phyloP scores from a whole-genome alignment of 2,113 vertebrate genomes.

The Saccopteryx leptura region DNA sequence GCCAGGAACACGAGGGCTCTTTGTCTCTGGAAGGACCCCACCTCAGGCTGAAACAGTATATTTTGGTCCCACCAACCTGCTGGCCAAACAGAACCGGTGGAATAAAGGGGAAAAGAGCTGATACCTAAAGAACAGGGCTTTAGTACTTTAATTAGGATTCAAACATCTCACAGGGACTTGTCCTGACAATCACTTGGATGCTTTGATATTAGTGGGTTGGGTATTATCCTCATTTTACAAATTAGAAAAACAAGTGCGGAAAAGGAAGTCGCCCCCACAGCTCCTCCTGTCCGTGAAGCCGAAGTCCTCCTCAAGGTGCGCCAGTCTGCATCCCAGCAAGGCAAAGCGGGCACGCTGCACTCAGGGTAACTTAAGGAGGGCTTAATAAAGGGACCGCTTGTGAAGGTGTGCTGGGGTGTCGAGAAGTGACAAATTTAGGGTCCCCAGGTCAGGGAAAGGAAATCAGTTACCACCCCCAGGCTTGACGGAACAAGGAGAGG shows the following conservation, averaged over 20 bases:
- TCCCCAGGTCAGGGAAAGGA: not conserved
- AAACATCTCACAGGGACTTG: not conserved
- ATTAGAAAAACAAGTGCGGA: not conserved
- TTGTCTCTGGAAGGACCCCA: not conserved
- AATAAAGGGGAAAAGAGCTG: not conserved
- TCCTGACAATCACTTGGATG: not conserved
- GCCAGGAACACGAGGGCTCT: not conserved
- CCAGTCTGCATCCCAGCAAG: not conserved
- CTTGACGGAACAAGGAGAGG: not conserved
- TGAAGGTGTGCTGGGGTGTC: not conserved
- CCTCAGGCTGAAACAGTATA: not conserved
- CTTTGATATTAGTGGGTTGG: not conserved
- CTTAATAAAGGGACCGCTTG: not conserved
- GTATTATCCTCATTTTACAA: not conserved
- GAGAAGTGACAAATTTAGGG: rapidly evolving
- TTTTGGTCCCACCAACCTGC: not conserved
- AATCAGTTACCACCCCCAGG: too few relatives aligned
- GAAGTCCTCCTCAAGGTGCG: not conserved
- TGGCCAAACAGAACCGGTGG: not conserved
- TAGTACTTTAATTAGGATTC: not conserved
- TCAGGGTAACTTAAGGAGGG: not conserved
- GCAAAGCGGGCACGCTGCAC: not conserved
- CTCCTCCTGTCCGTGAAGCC: not conserved
- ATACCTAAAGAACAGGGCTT: not conserved
- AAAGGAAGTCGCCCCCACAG: not conserved